Evolutionary conservation across 1,140 invertebrate species (phyloP), one percentile per base, ranked within the genome.

Genomic region (Delia radicum): DNA sequence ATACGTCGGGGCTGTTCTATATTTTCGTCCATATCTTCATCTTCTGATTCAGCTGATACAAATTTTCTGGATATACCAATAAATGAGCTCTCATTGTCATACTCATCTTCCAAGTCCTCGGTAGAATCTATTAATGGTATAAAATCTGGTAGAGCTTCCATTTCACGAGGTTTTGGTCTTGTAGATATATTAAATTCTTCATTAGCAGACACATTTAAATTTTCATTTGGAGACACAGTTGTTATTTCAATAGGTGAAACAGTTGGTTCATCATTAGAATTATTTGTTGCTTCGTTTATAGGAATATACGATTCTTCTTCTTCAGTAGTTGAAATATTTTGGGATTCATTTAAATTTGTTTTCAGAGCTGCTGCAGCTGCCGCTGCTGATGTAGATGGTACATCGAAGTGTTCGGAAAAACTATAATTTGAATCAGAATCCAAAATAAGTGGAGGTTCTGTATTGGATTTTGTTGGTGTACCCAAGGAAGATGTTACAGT

Each of bases 391-490:
- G 79, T 80, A 13, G 78, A 79, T 7, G 83, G 77, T 31, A 82
- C 48, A 65, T 83, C 82, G 69, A 86, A 86, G 72, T 86, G 84
- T 67, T 85, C 84, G 0, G 84, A 84, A 65, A 86, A 86, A 55
- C 84, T 86, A 74, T 86, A 86, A 71, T 86, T 86, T 2, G 84
- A 86, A 48, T 86, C 84, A 0, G 84, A 85, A 48, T 85, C 84
- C 10, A 80, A 28, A 12, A 46, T 29, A 24, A 74, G 31, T 5
- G 72, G 13, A 18, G 7, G 48, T 21, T 55, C 48, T 55, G 48
- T 55, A 1, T 18, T 8, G 3, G 15, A 33, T 69, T 69, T 69
- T 3, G 65, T 3, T 18, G n/a, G 26, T 37, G 65, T 21, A 0
- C 7, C 33, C 8, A 33, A 13, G 18, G 10, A 21, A 33, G 65